Evolutionary conservation across 2,797 vertebrate genomes (phyloP).

Genomic region (Pseudocheirus occidentalis): DNA sequence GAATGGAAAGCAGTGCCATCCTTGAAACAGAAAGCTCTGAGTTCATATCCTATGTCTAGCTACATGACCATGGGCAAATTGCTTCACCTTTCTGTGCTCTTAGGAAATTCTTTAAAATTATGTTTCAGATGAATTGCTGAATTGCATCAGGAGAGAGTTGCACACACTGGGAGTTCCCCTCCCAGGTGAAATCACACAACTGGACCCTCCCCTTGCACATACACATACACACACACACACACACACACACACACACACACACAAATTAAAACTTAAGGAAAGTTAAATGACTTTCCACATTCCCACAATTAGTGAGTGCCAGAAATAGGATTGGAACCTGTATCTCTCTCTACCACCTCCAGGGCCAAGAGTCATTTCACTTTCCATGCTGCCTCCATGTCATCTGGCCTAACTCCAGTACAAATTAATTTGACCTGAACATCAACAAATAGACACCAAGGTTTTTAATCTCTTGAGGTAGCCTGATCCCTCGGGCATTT

Average conservation of each 20-base stretch:
- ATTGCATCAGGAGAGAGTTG: not conserved
- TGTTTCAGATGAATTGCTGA: not conserved
- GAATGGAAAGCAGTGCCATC: not conserved
- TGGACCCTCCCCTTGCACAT: not conserved
- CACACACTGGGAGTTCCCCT: not conserved
- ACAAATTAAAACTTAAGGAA: not conserved
- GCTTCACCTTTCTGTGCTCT: not conserved
- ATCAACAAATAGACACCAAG: slow-evolving; percentile 53
- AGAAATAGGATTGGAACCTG: not conserved
- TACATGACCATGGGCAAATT: not conserved
- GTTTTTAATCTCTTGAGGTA: slow-evolving; percentile 64
- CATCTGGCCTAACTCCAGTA: slow-evolving; percentile 49
- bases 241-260: not conserved
- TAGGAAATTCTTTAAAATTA: not conserved
- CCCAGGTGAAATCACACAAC: not conserved
- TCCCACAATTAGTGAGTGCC: not conserved
- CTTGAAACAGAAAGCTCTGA: not conserved
- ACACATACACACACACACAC: not conserved
- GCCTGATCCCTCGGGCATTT: slow-evolving; percentile 54
- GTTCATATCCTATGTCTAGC: not conserved
- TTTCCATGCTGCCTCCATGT: not conserved
- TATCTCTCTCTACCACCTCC: not conserved
- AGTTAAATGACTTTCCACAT: not conserved
- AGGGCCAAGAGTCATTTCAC: not conserved
- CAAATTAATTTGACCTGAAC: slow-evolving; percentile 59